Evolutionary conservation across 1,140 invertebrate species (phyloP).

Genomic region (Ylistrum balloti): DNA sequence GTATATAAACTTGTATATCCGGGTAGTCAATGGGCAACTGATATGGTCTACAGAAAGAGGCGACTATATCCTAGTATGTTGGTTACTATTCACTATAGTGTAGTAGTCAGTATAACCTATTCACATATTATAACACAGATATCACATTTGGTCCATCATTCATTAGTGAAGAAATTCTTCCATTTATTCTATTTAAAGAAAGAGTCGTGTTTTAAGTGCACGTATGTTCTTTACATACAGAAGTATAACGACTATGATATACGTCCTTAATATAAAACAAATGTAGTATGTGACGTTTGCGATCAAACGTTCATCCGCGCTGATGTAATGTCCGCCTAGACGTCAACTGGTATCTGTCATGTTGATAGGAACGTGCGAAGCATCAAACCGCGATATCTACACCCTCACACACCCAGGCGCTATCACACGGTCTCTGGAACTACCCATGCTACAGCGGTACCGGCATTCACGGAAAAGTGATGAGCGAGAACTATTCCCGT

Average conservation of each 20-base stretch:
- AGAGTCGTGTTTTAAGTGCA: background rate
- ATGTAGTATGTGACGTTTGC: conserved; percentile 25
- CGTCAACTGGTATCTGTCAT: conserved; percentile 20
- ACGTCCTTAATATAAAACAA: background rate
- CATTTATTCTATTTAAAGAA: no score
- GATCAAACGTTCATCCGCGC: background rate
- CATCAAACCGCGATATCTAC: conserved; percentile 15
- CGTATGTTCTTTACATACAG: background rate
- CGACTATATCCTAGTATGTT: no score
- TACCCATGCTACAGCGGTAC: no score
- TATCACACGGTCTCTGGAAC: background rate
- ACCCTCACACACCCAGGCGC: conserved; percentile 29
- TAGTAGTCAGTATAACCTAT: no score
- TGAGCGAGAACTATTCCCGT: conserved; percentile 19
- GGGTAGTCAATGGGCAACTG: no score
- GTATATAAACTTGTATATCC: background rate
- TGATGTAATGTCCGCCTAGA: conserved; percentile 37
- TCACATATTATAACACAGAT: no score
- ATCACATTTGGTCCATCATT: no score
- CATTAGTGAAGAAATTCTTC: no score
- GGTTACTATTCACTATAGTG: no score
- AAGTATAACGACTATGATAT: background rate
- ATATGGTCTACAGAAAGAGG: no score
- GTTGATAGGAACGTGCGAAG: background rate
- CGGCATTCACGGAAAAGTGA: background rate